Percentiles rank a stretch among this genome's conserved stretches.
phyloP scores from a whole-genome alignment of 2,888 invertebrate species.

The Epinotia bilunana region DNA sequence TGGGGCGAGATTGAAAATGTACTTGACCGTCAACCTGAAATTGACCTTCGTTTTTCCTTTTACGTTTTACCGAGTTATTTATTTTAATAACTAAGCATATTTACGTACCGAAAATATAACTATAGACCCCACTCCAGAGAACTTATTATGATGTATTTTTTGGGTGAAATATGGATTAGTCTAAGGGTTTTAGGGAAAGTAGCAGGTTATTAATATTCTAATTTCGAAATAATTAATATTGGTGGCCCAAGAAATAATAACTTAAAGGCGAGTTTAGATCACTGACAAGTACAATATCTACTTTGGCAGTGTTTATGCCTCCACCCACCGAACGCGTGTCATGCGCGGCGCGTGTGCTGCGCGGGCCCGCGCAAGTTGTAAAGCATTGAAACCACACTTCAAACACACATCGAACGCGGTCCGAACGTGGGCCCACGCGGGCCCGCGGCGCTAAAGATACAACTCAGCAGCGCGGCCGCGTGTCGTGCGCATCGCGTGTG shows the following conservation, averaged over 20 bases:
- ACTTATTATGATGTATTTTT: neutral
- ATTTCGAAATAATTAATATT: neutral
- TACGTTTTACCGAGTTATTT: constrained; percentile 10
- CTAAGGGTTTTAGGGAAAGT: neutral
- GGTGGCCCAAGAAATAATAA: neutral
- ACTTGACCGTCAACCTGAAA: constrained; percentile 34
- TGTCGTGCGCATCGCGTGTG: too few relatives aligned
- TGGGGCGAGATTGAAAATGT: constrained; percentile 52
- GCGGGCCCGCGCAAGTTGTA: too few relatives aligned
- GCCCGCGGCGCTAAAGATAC: too few relatives aligned
- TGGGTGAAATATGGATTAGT: neutral
- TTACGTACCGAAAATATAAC: neutral
- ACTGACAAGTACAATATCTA: too few relatives aligned
- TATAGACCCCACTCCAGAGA: neutral
- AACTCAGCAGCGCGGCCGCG: too few relatives aligned
- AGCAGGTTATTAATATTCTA: neutral
- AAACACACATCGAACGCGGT: too few relatives aligned
- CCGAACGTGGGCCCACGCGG: too few relatives aligned
- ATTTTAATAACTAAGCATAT: neutral
- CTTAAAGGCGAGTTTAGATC: neutral
- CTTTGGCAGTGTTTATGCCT: too few relatives aligned
- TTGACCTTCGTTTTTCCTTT: neutral
- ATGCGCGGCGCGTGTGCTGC: too few relatives aligned
- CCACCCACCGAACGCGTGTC: too few relatives aligned
- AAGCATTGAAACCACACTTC: too few relatives aligned